phyloP scores from a whole-genome alignment of 2,888 invertebrate species.

The Malacosoma neustria region DNA sequence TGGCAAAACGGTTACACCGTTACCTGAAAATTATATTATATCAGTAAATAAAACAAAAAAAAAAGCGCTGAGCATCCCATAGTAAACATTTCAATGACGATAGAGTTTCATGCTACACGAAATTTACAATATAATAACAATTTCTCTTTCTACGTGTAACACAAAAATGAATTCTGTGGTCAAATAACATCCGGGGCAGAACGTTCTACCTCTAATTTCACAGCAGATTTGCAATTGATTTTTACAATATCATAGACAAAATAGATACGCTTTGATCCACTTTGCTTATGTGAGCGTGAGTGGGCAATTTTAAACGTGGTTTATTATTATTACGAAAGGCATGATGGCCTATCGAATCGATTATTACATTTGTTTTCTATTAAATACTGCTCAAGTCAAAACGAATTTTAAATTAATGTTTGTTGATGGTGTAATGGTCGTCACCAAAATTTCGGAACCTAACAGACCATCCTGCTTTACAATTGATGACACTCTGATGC shows the following conservation, averaged over 20 bases:
- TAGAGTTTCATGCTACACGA: conserved; percentile 9
- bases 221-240: conserved; percentile 47
- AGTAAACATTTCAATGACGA: conserved; percentile 13
- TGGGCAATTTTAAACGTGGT: too few species aligned
- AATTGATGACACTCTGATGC: too few species aligned
- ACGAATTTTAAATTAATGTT: too few species aligned
- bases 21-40: too few species aligned
- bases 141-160: conserved; percentile 42
- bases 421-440: too few species aligned
- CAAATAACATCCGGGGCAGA: conserved; percentile 46
- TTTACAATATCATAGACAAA: conserved; percentile 23
- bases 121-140: conserved; percentile 32
- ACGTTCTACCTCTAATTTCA: conserved; percentile 56
- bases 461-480: too few species aligned
- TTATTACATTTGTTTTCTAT: too few species aligned
- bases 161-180: conserved; percentile 66
- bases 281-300: conserved; percentile 19
- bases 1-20: too few species aligned
- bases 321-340: too few species aligned
- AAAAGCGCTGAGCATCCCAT: conserved; percentile 11
- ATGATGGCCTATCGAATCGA: too few species aligned
- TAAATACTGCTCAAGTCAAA: too few species aligned
- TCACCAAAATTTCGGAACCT: too few species aligned
- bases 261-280: conserved; percentile 23
- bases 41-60: conserved; percentile 12